Base-by-base conservation (phyloP, 2,797 vertebrate species). In the Melanotaenia parkinsoni region DNA sequence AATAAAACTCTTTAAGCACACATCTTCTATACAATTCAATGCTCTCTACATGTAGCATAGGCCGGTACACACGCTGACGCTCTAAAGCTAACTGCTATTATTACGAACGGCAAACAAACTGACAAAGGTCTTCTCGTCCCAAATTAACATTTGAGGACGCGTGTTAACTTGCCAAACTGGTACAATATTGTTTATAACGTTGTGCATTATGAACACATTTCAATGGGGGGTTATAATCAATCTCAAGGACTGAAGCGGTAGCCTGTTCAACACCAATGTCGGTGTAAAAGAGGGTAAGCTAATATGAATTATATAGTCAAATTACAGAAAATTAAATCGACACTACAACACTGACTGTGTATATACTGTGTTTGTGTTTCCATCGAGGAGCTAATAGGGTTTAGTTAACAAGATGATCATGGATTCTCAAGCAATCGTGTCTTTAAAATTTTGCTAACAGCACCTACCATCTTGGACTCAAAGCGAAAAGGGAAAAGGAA, bases 381-480 rank as follows among this genome's bases (percentile, higher is more conserved):
- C 1, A 26, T 40, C 11, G 5, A 9, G 0, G 10, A 6, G 0
- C 60, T 18, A 3, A 0, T 2, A n/a, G n/a, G 24, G 9, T 77
- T 72, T 32, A 73, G 67, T 57, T 72, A 3, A 38, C 2, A 82
- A 74, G 94, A 95, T 95, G 90, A 63, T 22, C 22, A 24, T 33
- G 85, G 94, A 95, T 95, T 83, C 63, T 75, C 16, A 14, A 2
- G 5, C 32, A 74, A 70, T 61, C 7, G 54, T 66, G 30, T 47
- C 61, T 32, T 6, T 59, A 65, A 72, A 59, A 78, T 79, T 63
- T 18, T 16, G 32, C 22, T 86, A 67, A 70, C 66, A 0, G 1
- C 4, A 95, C 95, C 94, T 95, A 96, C 95, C 95, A 96, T 96
- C 91, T 95, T 95, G 90, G 89, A 91, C 85, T 94, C 92, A 77